These are phyloP conservation scores for Podocnemis expansa DNA, from an alignment of 2,113 vertebrate genomes.

Conservation along the genomic window DNA sequence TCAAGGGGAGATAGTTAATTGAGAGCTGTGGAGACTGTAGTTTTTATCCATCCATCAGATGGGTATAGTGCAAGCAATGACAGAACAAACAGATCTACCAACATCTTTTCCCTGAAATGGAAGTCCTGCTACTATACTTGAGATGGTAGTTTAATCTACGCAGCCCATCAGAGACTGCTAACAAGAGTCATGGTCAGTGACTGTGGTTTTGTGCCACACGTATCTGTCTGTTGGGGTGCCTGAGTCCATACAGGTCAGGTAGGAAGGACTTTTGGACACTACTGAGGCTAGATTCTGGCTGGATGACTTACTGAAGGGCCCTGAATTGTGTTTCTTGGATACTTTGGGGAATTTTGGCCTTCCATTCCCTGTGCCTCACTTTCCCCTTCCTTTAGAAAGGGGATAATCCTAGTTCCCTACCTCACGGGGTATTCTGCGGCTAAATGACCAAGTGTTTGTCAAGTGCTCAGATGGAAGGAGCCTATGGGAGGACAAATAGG, in stretches of 20 bases:
- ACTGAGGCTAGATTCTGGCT: neutral
- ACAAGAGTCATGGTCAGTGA: fast-evolving
- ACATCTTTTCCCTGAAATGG: neutral
- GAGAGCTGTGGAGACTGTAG: neutral
- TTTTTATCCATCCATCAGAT: neutral
- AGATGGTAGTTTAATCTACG: neutral
- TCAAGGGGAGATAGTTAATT: neutral
- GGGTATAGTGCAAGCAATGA: neutral
- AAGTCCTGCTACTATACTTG: neutral
- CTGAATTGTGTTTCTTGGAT: neutral
- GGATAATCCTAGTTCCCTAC: neutral
- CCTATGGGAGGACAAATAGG: neutral
- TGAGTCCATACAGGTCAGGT: neutral
- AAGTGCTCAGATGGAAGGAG: neutral
- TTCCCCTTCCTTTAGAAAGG: neutral
- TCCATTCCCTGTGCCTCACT: neutral
- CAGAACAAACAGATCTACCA: neutral
- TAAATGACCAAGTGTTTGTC: neutral
- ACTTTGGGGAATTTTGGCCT: neutral
- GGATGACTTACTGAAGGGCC: neutral
- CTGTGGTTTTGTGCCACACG: neutral
- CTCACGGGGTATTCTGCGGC: neutral
- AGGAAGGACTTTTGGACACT: neutral
- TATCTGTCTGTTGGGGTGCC: neutral
- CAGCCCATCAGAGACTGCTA: neutral